These are phyloP conservation scores for Hirundichthys speculiger DNA, from an alignment of 2,113 vertebrate species.

Conservation along the genomic window DNA sequence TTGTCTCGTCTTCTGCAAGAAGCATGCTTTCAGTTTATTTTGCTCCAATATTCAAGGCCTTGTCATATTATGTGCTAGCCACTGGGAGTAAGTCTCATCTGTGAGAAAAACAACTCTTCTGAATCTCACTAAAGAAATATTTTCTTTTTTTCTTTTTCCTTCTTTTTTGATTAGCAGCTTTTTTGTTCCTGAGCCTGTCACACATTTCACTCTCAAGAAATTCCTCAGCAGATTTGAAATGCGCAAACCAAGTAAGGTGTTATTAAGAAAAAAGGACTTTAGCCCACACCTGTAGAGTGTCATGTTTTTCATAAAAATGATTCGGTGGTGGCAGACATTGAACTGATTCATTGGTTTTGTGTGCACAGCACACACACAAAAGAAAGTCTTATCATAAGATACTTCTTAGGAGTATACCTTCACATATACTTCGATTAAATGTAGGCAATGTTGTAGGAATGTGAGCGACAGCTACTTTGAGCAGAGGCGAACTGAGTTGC, in stretches of 20 bases:
- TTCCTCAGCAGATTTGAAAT: slow-evolving; percentile 37
- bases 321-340: background rate
- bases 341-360: slow-evolving; percentile 3
- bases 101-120: slow-evolving; percentile 40
- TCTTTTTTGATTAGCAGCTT: slow-evolving; percentile 12
- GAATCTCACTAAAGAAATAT: slow-evolving; percentile 31
- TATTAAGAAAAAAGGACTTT: slow-evolving; percentile 4
- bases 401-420: background rate
- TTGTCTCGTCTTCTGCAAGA: slow-evolving; percentile 49
- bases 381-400: background rate
- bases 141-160: background rate
- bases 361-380: background rate
- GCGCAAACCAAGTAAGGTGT: slow-evolving; percentile 15
- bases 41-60: slow-evolving; percentile 52
- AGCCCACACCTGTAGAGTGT: slow-evolving; percentile 4
- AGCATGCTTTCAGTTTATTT: slow-evolving; percentile 57
- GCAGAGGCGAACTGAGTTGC: slow-evolving; percentile 64
- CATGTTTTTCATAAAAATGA: background rate
- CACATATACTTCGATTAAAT: background rate
- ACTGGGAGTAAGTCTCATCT: slow-evolving; percentile 25
- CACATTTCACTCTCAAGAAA: slow-evolving; percentile 21
- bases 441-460: slow-evolving; percentile 29
- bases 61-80: slow-evolving; percentile 40
- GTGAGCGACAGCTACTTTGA: slow-evolving; percentile 41
- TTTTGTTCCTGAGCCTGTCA: slow-evolving; percentile 23